Base-by-base conservation (phyloP, 2,797 vertebrate genomes). In the Orestias chungarensis region DNA sequence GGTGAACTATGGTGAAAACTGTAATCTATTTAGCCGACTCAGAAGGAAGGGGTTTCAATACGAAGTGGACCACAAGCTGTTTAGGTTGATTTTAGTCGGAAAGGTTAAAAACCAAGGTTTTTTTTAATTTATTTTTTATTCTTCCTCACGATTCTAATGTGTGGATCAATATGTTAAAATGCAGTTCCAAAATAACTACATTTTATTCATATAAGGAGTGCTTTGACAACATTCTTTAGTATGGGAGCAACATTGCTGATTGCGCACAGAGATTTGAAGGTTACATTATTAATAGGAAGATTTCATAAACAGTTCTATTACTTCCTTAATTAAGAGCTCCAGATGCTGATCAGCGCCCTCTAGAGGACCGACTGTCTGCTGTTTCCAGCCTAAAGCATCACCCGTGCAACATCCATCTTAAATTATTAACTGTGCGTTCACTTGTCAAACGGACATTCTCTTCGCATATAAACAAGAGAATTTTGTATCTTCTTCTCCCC, bases 291-390 rank as follows among this genome's bases (percentile, higher is more conserved):
- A 54, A 29, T 6, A n/a, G n/a, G 25, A 54, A 27, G 14, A 54
- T 54, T 29, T 15, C 25, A 9, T 6, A 18, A 55, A 55, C 29
- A 4, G 43, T 29, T 43, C 9, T 43, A 25, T 65, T 46, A 9
- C 29, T 52, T 40, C 25, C 11, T 18, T 27, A 10, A 29, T 40
- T 18, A n/a, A 11, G 7, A 12, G 42, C 10, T 54, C 3, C 40
- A 55, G 50, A 81, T 82, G 85, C 76, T 42, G 73, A 47, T 85
- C 76, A 81, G 80, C 89, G 91, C 93, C 92, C 86, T 89, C 93
- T 93, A 91, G 90, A 70, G 92, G 81, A 50, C 10, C 0, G 15
- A 67, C 20, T 40, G 50, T 57, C 49, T 35, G 55, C 2, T 14
- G 65, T 52, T 35, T 64, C 69, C 44, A 50, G 68, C 40, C 61